These are phyloP conservation scores for Thera obeliscata DNA, from an alignment of 2,888 invertebrate genomes.

Conservation along the genomic window DNA sequence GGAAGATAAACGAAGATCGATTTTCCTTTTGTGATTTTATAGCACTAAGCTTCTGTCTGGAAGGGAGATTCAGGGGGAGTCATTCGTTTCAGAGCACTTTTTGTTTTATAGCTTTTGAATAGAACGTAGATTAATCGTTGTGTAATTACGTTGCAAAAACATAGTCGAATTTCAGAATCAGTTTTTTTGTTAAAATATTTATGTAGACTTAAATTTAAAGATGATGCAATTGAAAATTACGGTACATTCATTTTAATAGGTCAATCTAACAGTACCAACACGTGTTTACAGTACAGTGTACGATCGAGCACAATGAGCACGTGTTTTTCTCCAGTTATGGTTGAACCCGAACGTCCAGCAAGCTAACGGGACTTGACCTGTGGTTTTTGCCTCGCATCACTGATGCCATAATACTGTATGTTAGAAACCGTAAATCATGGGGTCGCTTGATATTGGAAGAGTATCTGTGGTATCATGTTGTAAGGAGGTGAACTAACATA, in stretches of 20 bases:
- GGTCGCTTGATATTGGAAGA: conserved; percentile 10
- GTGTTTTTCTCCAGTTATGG: conserved; percentile 31
- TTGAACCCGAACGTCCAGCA: conserved; percentile 43
- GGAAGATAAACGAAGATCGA: conserved; percentile 12
- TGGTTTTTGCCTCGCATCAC: conserved; percentile 49
- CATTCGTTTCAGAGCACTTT: conserved; percentile 23
- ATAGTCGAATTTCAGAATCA: too few species aligned
- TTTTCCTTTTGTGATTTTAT: neutral
- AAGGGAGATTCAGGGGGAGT: neutral
- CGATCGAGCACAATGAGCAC: conserved; percentile 13
- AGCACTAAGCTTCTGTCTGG: conserved; percentile 14
- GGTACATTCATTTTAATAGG: neutral
- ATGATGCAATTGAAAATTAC: too few species aligned
- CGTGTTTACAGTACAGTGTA: conserved; percentile 6
- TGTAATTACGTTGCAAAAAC: too few species aligned
- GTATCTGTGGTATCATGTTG: neutral
- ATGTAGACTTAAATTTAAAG: too few species aligned
- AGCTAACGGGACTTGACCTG: conserved; percentile 55
- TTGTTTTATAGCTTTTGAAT: conserved; percentile 21
- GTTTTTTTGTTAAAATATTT: too few species aligned
- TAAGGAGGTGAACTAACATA: conserved; percentile 1
- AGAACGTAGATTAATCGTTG: too few species aligned
- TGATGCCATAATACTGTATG: conserved; percentile 37
- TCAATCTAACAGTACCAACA: conserved; percentile 12
- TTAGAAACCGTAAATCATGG: conserved; percentile 36